Evolutionary conservation across 2,113 vertebrate genomes (phyloP), one percentile per base, ranked within the genome.

Genomic region (Oncorhynchus mykiss): DNA sequence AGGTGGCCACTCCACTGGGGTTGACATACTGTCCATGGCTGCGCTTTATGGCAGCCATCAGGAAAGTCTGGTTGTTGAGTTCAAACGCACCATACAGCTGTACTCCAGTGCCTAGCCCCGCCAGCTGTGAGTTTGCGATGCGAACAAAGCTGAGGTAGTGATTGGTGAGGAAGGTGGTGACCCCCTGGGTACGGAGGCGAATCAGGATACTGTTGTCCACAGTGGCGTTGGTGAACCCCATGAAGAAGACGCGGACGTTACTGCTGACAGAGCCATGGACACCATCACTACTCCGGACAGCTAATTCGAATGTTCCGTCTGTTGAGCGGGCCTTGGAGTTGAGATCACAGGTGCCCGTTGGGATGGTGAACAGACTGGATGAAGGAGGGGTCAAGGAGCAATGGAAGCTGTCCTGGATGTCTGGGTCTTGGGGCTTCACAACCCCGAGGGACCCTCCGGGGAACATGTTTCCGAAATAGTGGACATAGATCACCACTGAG

Each of bases 161-260:
- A 75, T 96, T 94, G 0, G 92, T 95, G 3, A 99, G 89, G 91
- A 99, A 99, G 90, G 94, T 93, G 60, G 48, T 91, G 69, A 95
- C 77, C 0, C 92, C 91, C 3, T 95, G 93, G n/a, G 94, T 69
- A 0, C 88, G 88, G 16, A 99, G 91, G 6, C 94, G 94, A 8
- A 99, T 96, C 1, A 99, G 92, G 72, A 99, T 94, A 85, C 98
- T 99, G 89, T 95, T 97, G 82, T 99, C 97, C 72, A 99, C 93
- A 0, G 98, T 99, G 78, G 93, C 71, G 0, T 99, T 99, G 67
- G 86, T 90, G 74, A 98, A 99, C 1, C 94, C 95, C 0, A 86
- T 18, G 1, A 99, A 99, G 85, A 97, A 94, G 69, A 99, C 87
- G 0, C 96, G 91, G 34, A 96, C 78, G 0, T 92, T 95, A 78